Evolutionary conservation across 2,113 vertebrate species (phyloP).

Genomic region (Meleagris gallopavo): DNA sequence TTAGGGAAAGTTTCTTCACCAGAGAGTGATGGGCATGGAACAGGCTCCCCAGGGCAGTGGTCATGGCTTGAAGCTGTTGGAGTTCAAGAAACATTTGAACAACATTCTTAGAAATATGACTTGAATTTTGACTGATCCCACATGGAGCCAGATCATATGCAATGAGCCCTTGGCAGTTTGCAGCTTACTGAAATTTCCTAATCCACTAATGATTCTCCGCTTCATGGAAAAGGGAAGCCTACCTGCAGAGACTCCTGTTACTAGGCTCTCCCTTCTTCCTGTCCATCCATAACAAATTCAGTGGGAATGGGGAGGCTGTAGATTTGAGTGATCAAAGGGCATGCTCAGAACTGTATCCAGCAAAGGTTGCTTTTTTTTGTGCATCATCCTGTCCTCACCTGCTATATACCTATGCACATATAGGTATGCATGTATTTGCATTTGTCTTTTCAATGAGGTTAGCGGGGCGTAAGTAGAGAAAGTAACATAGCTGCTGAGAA

Average conservation of each 20-base stretch:
- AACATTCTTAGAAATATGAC: background rate
- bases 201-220: background rate
- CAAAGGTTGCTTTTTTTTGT: conserved; percentile 2
- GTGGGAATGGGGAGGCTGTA: background rate
- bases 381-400: background rate
- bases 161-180: background rate
- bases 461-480: conserved; percentile 1
- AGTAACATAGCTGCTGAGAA: background rate
- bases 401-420: background rate
- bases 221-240: background rate
- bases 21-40: background rate
- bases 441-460: conserved; percentile 29
- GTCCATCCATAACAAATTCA: background rate
- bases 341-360: background rate
- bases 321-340: background rate
- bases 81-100: background rate
- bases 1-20: background rate
- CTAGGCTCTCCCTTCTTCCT: background rate
- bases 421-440: conserved; percentile 8
- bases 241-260: background rate
- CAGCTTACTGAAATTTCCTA: background rate
- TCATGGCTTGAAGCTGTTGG: background rate
- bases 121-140: background rate
- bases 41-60: background rate
- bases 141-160: background rate